Conservation (phyloP, 53 echinoderm and acorn worm genomes). For the Echinarachnius parma region DNA sequence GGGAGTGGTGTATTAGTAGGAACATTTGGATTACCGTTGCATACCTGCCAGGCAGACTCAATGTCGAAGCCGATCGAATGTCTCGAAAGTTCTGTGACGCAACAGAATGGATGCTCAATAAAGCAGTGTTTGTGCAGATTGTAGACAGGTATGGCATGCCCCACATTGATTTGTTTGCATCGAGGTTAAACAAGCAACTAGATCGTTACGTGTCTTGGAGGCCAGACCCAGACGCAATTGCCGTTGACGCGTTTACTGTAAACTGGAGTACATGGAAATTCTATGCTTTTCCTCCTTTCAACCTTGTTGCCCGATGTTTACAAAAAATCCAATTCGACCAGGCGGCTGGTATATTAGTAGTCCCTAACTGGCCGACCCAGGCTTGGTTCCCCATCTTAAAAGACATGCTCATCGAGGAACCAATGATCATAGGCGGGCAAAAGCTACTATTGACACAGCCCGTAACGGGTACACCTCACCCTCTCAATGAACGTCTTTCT, state of each 20-base stretch:
- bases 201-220: slow-evolving; percentile 46
- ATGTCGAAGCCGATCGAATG: slow-evolving; percentile 41
- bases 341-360: slow-evolving; percentile 34
- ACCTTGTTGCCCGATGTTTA: slow-evolving; percentile 24
- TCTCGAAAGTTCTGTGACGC: slow-evolving; percentile 50
- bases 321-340: slow-evolving; percentile 41
- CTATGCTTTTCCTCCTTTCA: slow-evolving; percentile 57
- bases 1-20: slow-evolving; percentile 47
- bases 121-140: slow-evolving; percentile 11
- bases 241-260: slow-evolving; percentile 53
- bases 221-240: slow-evolving; percentile 45
- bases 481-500: slow-evolving; percentile 6
- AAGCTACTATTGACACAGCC: slow-evolving; percentile 25
- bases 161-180: slow-evolving; percentile 55
- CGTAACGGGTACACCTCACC: slow-evolving; percentile 21
- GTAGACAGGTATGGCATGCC: not conserved
- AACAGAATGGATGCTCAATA: slow-evolving; percentile 58
- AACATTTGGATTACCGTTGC: slow-evolving; percentile 47
- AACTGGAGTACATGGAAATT: slow-evolving; percentile 39
- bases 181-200: slow-evolving; percentile 47
- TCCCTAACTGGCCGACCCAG: slow-evolving; percentile 53
- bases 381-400: slow-evolving; percentile 43
- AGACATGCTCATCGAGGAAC: slow-evolving; percentile 1
- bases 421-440: not conserved
- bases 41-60: slow-evolving; percentile 39